Percentiles rank a stretch among this genome's conserved stretches.
Conservation (phyloP, 2,113 vertebrate species). For the Nothobranchius furzeri region DNA sequence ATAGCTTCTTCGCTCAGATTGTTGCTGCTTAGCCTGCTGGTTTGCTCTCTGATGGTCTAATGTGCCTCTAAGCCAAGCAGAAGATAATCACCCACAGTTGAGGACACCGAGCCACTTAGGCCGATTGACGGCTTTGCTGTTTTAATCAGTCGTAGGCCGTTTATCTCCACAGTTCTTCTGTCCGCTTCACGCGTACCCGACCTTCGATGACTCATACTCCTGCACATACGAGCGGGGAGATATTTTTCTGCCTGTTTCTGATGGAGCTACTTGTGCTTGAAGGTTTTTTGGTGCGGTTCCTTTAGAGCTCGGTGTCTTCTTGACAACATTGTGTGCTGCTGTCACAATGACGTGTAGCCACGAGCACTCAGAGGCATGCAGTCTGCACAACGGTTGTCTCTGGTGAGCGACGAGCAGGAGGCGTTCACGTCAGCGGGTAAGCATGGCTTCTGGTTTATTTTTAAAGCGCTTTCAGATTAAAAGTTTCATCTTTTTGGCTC, state of each 20-base stretch:
- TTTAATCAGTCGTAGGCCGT: conserved; percentile 60
- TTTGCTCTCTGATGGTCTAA: conserved; percentile 57
- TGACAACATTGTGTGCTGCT: conserved; percentile 47
- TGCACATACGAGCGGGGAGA: conserved; percentile 29
- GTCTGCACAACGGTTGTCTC: conserved; percentile 34
- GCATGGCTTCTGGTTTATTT: not conserved
- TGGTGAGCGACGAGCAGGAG: conserved; percentile 9
- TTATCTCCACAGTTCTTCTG: conserved; percentile 39
- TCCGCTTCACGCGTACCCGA: conserved; percentile 19
- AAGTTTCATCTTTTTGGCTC: not conserved
- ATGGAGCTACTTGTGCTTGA: conserved; percentile 24
- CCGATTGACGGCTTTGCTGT: conserved; percentile 57
- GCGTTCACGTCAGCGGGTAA: conserved; percentile 18
- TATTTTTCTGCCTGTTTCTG: conserved; percentile 7
- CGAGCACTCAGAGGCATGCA: conserved; percentile 57
- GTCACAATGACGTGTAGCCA: conserved; percentile 40
- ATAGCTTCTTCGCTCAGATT: conserved; percentile 37
- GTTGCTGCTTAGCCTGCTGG: conserved; percentile 59
- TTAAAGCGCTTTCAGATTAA: not conserved
- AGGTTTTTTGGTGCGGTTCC: conserved; percentile 14
- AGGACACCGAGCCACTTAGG: conserved; percentile 68
- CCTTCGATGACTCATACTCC: conserved; percentile 19
- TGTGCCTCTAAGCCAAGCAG: conserved; percentile 41
- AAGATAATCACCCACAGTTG: conserved; percentile 53
- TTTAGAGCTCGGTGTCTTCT: conserved; percentile 44